phyloP scores from a whole-genome alignment of 2,113 vertebrate species.

The Rhinopomastus cyanomelas region DNA sequence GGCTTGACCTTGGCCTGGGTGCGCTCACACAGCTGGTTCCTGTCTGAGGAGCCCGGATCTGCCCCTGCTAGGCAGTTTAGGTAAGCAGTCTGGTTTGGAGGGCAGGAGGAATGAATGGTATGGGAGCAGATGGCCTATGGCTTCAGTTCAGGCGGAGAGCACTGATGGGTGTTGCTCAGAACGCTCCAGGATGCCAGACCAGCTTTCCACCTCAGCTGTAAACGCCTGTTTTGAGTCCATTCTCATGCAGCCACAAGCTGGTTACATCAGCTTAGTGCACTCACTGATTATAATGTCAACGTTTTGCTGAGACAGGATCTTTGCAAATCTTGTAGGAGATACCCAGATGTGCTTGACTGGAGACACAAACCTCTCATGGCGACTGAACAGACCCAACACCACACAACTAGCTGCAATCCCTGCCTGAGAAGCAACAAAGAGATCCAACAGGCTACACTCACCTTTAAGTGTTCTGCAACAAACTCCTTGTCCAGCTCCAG shows the following conservation, averaged over 20 bases:
- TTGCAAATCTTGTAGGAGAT: neutral
- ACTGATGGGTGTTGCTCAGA: neutral
- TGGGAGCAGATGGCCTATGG: neutral
- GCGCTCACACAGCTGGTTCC: neutral
- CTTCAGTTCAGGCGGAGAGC: neutral
- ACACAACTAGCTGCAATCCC: neutral
- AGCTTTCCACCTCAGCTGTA: neutral
- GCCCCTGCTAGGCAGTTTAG: fast-evolving
- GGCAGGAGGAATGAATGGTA: neutral
- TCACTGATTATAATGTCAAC: neutral
- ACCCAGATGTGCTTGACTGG: neutral
- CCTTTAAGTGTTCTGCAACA: neutral
- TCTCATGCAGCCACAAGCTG: neutral
- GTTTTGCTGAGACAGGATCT: neutral
- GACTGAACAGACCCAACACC: neutral
- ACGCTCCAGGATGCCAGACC: neutral
- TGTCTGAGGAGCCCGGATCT: neutral
- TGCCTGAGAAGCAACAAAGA: neutral
- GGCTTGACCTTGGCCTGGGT: neutral
- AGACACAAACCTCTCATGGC: fast-evolving
- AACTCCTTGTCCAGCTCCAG: neutral
- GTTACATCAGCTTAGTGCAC: neutral
- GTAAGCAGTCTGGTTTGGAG: neutral
- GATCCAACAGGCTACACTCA: neutral
- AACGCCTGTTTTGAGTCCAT: neutral